Base-by-base conservation (phyloP, 2,888 invertebrate species). In the Bembecia ichneumoniformis region DNA sequence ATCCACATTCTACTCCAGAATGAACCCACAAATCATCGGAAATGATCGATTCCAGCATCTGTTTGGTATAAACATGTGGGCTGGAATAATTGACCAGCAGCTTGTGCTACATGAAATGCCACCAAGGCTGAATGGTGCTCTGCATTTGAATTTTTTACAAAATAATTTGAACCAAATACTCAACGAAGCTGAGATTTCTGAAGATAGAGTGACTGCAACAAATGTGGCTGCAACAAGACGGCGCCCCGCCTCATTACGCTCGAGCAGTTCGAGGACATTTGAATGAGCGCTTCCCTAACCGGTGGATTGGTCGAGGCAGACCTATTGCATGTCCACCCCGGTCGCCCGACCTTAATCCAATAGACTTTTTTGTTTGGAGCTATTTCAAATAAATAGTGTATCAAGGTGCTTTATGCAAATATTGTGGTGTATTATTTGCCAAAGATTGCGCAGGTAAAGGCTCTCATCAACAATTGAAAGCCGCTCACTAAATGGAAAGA, bases 71-170 rank as follows among this genome's bases (percentile, higher is more conserved):
- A 55, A 54, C 49, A 44, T 51, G 50, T 54, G 52, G 49, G 51
- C 49, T 48, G 55, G 55, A 35, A 52, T 55, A 35, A 52, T 49
- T 48, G 47, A 35, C 45, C 43, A 48, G 49, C 48, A 52, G 49
- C 20, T 52, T 28, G 20, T 51, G 35, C 35, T 49, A 16, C 50
- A 49, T 36, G 52, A 52, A 49, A 48, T 54, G 51, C 54, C 54
- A 50, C 36, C 51, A 49, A 51, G 51, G 46, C 50, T 56, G 43
- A 53, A 56, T 46, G 54, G 54, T 46, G 51, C 51, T 35, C 35
- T 10, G 45, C 54, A 56, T 50, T 50, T 56, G 34, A 48, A 35
- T 47, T 54, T 56, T 51, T 50, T 54, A 13, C 51, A 49, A 54
- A 54, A 52, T 49, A 47, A 54, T 49, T 52, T 51, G 47, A 51